phyloP scores from a whole-genome alignment of 2,113 vertebrate genomes.

The Lontra canadensis region DNA sequence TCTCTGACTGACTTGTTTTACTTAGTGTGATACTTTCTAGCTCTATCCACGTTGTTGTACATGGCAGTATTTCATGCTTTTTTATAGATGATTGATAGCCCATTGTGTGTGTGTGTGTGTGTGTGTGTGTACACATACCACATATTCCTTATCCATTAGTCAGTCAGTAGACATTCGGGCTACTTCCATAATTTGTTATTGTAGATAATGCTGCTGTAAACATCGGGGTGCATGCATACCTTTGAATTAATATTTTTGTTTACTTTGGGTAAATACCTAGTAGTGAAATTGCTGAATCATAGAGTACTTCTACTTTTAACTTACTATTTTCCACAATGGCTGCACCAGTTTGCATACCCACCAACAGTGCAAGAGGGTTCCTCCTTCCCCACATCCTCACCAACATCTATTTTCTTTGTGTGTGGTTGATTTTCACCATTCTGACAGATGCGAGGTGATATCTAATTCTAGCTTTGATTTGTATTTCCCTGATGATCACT shows the following conservation, averaged over 20 bases:
- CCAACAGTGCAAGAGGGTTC: not conserved
- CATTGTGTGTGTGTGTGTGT: not conserved
- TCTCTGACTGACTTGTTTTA: not conserved
- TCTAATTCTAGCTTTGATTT: not conserved
- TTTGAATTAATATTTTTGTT: not conserved
- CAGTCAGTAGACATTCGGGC: not conserved
- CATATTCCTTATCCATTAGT: not conserved
- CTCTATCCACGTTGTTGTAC: not conserved
- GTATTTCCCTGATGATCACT: not conserved
- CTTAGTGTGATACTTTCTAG: not conserved
- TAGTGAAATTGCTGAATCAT: not conserved
- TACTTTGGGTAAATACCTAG: not conserved
- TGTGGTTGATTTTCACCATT: not conserved
- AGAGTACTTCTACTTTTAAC: not conserved
- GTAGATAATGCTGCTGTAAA: not conserved
- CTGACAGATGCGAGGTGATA: not conserved
- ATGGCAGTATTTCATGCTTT: not conserved
- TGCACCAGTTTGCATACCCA: not conserved
- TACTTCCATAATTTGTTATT: not conserved
- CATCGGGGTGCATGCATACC: not conserved
- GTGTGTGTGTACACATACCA: too few species aligned
- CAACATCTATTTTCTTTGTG: not conserved
- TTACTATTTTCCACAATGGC: not conserved
- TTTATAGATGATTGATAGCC: not conserved
- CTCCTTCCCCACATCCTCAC: not conserved